phyloP scores from a whole-genome alignment of 2,888 invertebrate genomes.

The Drosophila borborema region DNA sequence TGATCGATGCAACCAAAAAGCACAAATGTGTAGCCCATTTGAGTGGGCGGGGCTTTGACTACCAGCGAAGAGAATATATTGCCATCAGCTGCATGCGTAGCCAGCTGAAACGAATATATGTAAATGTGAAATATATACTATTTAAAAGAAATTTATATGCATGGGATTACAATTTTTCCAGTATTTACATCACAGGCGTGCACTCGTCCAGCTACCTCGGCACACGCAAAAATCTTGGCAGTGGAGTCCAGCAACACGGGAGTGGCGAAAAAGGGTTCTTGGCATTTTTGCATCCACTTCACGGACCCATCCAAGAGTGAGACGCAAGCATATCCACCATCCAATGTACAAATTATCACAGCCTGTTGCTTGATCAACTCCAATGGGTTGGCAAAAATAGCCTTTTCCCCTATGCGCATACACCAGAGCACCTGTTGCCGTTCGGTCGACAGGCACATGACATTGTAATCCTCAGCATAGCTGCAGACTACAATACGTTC shows the following conservation, averaged over 20 bases:
- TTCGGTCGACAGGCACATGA: slow-evolving; percentile 74
- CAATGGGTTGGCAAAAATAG: slow-evolving; percentile 86
- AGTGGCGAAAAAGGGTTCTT: slow-evolving; percentile 88
- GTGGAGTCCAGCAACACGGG: slow-evolving; percentile 82
- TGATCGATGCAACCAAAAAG: slow-evolving; percentile 91
- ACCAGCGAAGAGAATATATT: slow-evolving; percentile 91
- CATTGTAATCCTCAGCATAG: slow-evolving; percentile 85
- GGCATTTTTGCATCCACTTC: slow-evolving; percentile 86
- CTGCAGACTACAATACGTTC: slow-evolving; percentile 87
- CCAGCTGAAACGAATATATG: slow-evolving; percentile 86
- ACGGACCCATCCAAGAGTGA: slow-evolving; percentile 85
- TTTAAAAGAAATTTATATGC: no score
- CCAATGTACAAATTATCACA: slow-evolving; percentile 86
- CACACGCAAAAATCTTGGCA: slow-evolving; percentile 69
- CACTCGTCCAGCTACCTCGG: slow-evolving; percentile 86
- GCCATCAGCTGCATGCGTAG: slow-evolving; percentile 87
- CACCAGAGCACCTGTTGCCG: slow-evolving; percentile 69
- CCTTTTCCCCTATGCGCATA: slow-evolving; percentile 84
- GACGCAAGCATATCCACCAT: slow-evolving; percentile 86
- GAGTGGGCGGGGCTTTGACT: slow-evolving; percentile 75
- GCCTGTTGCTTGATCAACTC: slow-evolving; percentile 74
- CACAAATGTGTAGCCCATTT: slow-evolving; percentile 79
- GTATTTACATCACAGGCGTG: slow-evolving; percentile 74
- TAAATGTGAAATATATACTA: neutral
- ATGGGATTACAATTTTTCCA: slow-evolving; percentile 64